Base-by-base conservation (phyloP, 92 coral and sea anemone genomes). In the Ricordea florida region DNA sequence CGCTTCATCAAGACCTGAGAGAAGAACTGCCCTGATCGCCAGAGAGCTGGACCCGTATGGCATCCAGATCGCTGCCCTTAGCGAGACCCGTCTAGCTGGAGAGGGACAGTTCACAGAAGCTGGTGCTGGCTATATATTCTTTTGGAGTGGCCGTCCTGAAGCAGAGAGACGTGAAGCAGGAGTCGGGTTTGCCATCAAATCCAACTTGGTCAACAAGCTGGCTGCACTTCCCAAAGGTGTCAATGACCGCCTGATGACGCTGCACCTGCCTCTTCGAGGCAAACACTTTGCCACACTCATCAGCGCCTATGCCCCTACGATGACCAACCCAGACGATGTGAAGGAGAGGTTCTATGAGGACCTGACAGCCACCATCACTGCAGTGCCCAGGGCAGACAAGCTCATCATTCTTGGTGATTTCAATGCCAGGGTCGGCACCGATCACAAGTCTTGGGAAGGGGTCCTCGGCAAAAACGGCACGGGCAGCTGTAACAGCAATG, bases 231-330 rank as follows among this genome's bases (percentile, higher is more conserved):
- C n/a, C n/a, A n/a, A 20, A 40, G 59, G 61, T 4, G 18, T 65
- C 6, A 65, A 65, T 0, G 55, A 40, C 5, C 28, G 73, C 15
- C 55, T 43, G 10, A 41, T 65, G 73, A 15, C 59, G 4, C 4
- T 65, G 57, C 61, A 21, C 31, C 17, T 65, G 17, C 61, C n/a
- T n/a, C n/a, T n/a, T n/a, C n/a, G n/a, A n/a, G n/a, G n/a, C n/a
- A n/a, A n/a, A n/a, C n/a, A n/a, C 24, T 21, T 11, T 21, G 59
- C 73, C 24, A 40, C 57, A 5, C 35, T 63, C 55, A 40, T 63
- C 21, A 40, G 71, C 18, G 55, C 30, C 15, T 63, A 72, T 41
- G 79, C 57, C 6, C 79, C 79, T 8, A 56, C 68, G 10, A 72
- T 72, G 79, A 72, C 79, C 5, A 15, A 72, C 33, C 38, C 29